Percentiles rank a stretch among this genome's conserved stretches.
Evolutionary conservation across 2,113 vertebrate genomes (phyloP).

Genomic region (Apodemus sylvaticus): DNA sequence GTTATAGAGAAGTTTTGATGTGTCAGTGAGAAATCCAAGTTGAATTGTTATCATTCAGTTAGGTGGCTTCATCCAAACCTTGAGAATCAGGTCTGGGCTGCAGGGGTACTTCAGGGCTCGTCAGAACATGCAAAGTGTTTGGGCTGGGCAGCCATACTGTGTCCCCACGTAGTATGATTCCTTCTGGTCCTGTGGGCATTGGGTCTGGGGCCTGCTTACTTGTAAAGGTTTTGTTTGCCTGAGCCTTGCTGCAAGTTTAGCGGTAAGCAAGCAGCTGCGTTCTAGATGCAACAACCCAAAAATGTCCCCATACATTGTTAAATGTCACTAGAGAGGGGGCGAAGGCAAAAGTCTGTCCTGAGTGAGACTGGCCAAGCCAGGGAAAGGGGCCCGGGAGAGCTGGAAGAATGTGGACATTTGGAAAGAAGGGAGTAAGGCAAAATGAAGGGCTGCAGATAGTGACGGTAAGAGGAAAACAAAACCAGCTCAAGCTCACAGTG

Average conservation of each 20-base stretch:
- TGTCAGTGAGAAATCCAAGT: background rate
- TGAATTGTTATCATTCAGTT: background rate
- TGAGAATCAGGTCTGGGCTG: background rate
- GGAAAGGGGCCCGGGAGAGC: no score
- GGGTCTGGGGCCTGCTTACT: background rate
- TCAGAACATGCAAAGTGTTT: background rate
- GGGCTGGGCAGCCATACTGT: background rate
- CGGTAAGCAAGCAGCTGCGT: no score
- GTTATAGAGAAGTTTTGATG: background rate
- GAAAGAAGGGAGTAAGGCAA: background rate
- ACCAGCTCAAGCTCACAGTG: background rate
- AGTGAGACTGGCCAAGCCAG: background rate
- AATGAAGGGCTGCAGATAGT: background rate
- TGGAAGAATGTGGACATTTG: background rate
- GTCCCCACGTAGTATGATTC: background rate
- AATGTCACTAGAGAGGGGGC: accelerated
- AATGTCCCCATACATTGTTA: background rate
- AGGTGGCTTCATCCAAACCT: background rate
- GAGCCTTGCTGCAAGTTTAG: background rate
- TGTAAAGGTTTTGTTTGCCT: background rate
- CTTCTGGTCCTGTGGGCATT: background rate
- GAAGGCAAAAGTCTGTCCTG: background rate
- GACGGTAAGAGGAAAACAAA: background rate
- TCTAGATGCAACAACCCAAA: background rate
- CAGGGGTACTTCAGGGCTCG: no score